Conservation (phyloP, 2,888 invertebrate species). For the Megaustenia siamemsis region DNA sequence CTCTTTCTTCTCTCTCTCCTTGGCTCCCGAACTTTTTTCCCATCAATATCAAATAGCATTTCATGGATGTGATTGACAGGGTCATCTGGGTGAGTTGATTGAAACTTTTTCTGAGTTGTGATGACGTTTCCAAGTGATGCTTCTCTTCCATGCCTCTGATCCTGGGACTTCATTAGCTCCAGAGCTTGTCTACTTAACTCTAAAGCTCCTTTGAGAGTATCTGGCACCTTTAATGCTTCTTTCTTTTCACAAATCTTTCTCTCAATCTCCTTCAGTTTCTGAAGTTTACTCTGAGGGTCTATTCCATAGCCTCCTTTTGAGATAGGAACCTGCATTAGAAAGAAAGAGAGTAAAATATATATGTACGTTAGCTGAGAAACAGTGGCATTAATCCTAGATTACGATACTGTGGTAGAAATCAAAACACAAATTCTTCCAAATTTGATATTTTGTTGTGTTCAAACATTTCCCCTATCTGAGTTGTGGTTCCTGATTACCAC, state of each 20-base stretch:
- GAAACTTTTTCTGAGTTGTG: constrained; percentile 56
- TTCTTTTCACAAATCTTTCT: constrained; percentile 69
- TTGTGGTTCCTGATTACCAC: no score
- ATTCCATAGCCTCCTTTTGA: constrained; percentile 44
- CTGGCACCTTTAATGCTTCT: constrained; percentile 60
- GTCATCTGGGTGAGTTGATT: constrained; percentile 60
- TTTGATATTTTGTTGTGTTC: no score
- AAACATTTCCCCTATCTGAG: no score
- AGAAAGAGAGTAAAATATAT: no score
- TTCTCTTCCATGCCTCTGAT: constrained; percentile 59
- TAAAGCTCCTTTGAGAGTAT: constrained; percentile 65
- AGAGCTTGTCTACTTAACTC: constrained; percentile 70
- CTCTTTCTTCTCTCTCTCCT: constrained; percentile 48
- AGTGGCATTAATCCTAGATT: no score
- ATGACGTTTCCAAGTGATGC: constrained; percentile 62
- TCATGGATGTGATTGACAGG: constrained; percentile 72
- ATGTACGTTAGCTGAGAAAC: no score
- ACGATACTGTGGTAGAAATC: no score
- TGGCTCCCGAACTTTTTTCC: constrained; percentile 38
- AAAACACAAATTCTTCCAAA: no score
- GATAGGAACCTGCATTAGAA: not conserved
- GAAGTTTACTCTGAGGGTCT: constrained; percentile 57
- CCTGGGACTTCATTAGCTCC: constrained; percentile 70
- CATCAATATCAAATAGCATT: constrained; percentile 60
- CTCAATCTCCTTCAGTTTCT: constrained; percentile 68